Evolutionary conservation across 1,140 invertebrate genomes (phyloP), one percentile per base, ranked within the genome.

Genomic region (Tetramorium parvispinum): DNA sequence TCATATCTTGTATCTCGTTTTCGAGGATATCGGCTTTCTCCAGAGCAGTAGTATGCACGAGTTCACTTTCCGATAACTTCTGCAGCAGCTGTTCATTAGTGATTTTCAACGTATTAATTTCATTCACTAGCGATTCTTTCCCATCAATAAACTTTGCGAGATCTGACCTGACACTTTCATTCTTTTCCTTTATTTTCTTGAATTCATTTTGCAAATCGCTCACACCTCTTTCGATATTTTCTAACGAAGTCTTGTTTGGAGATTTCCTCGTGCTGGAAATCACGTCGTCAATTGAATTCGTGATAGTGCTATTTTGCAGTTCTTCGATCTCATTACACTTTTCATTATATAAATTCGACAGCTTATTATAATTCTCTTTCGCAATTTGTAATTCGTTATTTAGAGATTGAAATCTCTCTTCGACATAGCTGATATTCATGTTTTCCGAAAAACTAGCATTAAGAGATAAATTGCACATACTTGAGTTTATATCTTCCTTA

Each of bases 21-120:
- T 92, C 88, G 6, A 94, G 79, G 40, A 92, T 90, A 65, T 85
- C 87, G 4, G 51, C 81, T 63, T 85, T 89, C 16, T 86, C 86
- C 24, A 66, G 66, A 24, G 37, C 57, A 11, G 18, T 76, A 7
- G 37, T 43, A 10, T 18, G 21, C 11, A 18, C 49, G 8, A 55
- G 11, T 21, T 90, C 81, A 16, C 21, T 88, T 2, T 88, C 49
- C 1, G 59, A 81, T 10, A 90, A 18, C 6, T 75, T 70, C 24
- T 90, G 77, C 46, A 65, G 32, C 18, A 91, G 21, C 7, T 85
- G 11, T n/a, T 87, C 68, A 8, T 91, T 91, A 13, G 18, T 8
- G 3, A 0, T 51, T 55, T 49, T 87, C 13, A 91, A 46, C 0
- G 10, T 21, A 37, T 61, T 85, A 11, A 91, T 87, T 46, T 90